Conservation (phyloP, 2,888 invertebrate species). For the Harmothoe impar region DNA sequence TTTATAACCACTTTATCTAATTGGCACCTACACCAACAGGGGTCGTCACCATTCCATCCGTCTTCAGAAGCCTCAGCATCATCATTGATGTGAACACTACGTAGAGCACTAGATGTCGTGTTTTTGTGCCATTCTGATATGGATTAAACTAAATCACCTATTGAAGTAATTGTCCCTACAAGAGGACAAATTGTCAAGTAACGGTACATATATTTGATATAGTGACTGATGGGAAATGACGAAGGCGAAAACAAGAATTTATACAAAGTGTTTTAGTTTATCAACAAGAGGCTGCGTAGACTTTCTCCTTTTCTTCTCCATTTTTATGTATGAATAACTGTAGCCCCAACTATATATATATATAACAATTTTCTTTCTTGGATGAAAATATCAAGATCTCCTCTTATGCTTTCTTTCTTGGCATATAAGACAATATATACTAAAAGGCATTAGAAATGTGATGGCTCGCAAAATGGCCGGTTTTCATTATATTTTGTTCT, state of each 20-base stretch:
- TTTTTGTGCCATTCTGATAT: no score
- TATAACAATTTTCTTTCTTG: constrained; percentile 42
- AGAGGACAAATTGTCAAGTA: no score
- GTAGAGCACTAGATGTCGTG: no score
- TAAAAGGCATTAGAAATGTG: neutral
- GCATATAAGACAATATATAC: constrained; percentile 6
- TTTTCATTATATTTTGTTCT: neutral
- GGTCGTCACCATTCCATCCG: no score
- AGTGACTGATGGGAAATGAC: neutral
- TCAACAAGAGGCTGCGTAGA: constrained; percentile 48
- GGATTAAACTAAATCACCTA: no score
- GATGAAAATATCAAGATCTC: constrained; percentile 39
- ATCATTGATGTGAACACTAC: no score
- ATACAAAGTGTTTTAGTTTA: constrained; percentile 34
- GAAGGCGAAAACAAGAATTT: neutral
- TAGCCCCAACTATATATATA: constrained; percentile 35
- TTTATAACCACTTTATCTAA: constrained; percentile 41
- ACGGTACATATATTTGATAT: no score
- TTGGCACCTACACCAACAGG: neutral
- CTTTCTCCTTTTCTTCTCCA: neutral
- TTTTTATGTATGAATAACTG: constrained; percentile 3
- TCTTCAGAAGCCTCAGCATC: neutral
- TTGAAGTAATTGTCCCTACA: no score
- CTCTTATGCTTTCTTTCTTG: neutral
- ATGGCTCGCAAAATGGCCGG: neutral